Base-by-base conservation (phyloP, 2,797 vertebrate species). In the Sandelia bainsii region DNA sequence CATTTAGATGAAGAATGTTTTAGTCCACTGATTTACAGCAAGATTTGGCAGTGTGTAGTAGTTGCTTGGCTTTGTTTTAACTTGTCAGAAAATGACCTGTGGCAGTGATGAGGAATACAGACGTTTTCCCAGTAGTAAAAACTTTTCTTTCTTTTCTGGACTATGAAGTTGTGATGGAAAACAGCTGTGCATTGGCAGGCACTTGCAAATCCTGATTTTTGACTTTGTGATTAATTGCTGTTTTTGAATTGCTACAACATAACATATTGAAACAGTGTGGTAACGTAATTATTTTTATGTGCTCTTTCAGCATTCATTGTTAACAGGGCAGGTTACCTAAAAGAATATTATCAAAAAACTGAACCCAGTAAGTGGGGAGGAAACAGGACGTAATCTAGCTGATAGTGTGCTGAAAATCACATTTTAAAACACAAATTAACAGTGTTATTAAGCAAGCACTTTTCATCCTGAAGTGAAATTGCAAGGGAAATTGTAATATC, bases 11-110 rank as follows among this genome's bases (percentile, higher is more conserved):
- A 11, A 34, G 9, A 6, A 5, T 57, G 3, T 57, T 58, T 37
- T n/a, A 10, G 19, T 40, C 3, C 2, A 4, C 3, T 69, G 45
- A 16, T 65, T 40, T 56, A 5, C 9, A 17, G 16, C 23, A 17
- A 20, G 1, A 22, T 5, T 29, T 19, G 25, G 37, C 37, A 59
- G 56, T 9, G n/a, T 60, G n/a, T 12, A 19, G 17, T 8, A n/a
- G n/a, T 48, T 1, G 2, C 4, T 58, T 27, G 37, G 69, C 29
- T 84, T 62, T 85, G 81, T 85, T 88, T 77, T 46, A 72, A 82
- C 75, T 63, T 81, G 84, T 72, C 40, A 56, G 59, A 52, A 78
- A 71, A 76, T 51, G 8, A 70, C 61, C 39, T 1, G 1, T 19
- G 49, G 45, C 23, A 34, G 23, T 22, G 44, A 23, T 1, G 6